A percentile compares a stretch with the other conserved stretches of the same genome.
phyloP scores from a whole-genome alignment of 2,113 vertebrate species.

The Pelvicachromis taeniatus region DNA sequence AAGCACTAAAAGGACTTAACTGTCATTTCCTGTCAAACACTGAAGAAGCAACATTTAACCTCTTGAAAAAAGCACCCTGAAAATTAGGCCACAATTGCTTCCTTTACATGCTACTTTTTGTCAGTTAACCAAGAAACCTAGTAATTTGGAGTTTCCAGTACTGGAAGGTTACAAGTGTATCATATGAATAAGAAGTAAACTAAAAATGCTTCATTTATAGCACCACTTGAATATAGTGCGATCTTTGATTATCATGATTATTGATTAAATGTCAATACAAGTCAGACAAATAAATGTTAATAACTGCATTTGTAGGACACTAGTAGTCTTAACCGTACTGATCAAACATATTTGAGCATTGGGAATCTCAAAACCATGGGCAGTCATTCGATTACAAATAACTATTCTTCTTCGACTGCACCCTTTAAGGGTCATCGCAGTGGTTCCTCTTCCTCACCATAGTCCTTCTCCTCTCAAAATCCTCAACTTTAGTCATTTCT shows the following conservation, averaged over 20 bases:
- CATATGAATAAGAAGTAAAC: not conserved
- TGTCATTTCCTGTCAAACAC: not conserved
- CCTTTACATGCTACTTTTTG: not conserved
- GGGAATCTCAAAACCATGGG: not conserved
- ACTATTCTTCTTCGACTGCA: not conserved
- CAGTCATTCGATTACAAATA: accelerated
- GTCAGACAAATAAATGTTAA: not conserved
- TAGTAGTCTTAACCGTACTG: not conserved
- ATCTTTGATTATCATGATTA: no score
- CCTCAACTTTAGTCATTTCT: not conserved
- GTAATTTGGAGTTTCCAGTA: not conserved
- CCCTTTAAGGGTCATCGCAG: accelerated
- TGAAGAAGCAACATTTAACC: not conserved
- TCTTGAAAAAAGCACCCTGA: not conserved
- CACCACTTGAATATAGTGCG: not conserved
- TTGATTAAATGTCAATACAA: not conserved
- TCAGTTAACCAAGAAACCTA: not conserved
- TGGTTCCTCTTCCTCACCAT: no score
- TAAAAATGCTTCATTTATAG: not conserved
- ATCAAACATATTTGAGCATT: not conserved
- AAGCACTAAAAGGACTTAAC: not conserved
- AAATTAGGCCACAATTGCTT: not conserved
- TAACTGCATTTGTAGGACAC: not conserved
- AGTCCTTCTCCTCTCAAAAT: not conserved
- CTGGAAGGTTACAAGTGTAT: not conserved